Evolutionary conservation across 1,140 invertebrate species (phyloP).

Genomic region (Medauroidea extradentata): DNA sequence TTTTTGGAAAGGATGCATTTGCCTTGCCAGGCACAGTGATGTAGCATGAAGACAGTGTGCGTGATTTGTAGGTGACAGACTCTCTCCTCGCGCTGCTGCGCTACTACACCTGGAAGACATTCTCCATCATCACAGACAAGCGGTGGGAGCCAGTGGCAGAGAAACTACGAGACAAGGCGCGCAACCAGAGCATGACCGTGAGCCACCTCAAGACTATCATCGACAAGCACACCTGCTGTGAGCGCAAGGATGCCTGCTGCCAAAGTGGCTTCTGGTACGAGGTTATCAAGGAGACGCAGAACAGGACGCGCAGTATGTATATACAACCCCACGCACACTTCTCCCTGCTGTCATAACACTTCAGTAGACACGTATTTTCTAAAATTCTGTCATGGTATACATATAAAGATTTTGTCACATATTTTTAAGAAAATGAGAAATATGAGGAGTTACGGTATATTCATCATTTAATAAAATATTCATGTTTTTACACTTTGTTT

Average conservation of each 20-base stretch:
- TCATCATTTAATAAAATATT: too few relatives aligned
- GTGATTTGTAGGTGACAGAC: slow-evolving; percentile 78
- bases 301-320: slow-evolving; percentile 78
- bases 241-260: slow-evolving; percentile 65
- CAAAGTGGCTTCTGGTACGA: slow-evolving; percentile 73
- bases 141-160: slow-evolving; percentile 72
- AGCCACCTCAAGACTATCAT: slow-evolving; percentile 65
- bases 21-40: neutral
- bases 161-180: slow-evolving; percentile 66
- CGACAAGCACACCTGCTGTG: slow-evolving; percentile 70
- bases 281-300: slow-evolving; percentile 82
- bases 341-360: too few relatives aligned
- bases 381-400: too few relatives aligned
- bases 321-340: neutral
- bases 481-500: too few relatives aligned
- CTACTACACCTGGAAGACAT: slow-evolving; percentile 91
- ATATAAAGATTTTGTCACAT: too few relatives aligned
- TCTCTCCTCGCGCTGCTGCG: slow-evolving; percentile 84
- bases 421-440: too few relatives aligned
- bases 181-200: slow-evolving; percentile 68
- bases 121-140: slow-evolving; percentile 86
- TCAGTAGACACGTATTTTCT: too few relatives aligned
- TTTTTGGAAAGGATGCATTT: neutral
- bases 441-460: too few relatives aligned
- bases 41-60: too few relatives aligned